Evolutionary conservation across 2,113 vertebrate species (phyloP), one percentile per base, ranked within the genome.

Genomic region (Bungarus multicinctus): DNA sequence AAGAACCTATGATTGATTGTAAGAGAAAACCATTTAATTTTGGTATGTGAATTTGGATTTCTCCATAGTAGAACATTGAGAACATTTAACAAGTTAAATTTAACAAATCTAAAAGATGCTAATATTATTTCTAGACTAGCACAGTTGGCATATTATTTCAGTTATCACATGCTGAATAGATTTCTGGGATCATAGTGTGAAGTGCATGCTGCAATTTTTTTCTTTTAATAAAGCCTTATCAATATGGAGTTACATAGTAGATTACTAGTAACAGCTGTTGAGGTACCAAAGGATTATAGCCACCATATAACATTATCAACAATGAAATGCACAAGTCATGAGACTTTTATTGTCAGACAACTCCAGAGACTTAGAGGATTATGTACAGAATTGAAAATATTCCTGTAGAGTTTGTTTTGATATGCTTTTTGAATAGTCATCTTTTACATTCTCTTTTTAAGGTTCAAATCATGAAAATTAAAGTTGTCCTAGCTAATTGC

Each of bases 201-300:
- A 81, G 34, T 81, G 74, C 34, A 81, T 90, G n/a, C 9, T 88
- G 11, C 88, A 89, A 90, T 92, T 93, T 88, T 94, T 95, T 60
- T 10, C 57, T 60, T 60, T 94, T 92, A 88, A 92, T 92, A 95
- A 93, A 89, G 69, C 91, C 94, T 57, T 90, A 23, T 85, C 53
- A 94, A 60, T 74, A 64, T 93, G 60, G 85, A 95, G 60, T 94
- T 96, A 39, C 95, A 91, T 87, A 91, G 53, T 0, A 8, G 95
- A 95, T 96, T 96, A 96, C 90, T 89, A 95, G 94, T 55, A 96
- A 95, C 96, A 96, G 96, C 95, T 95, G 95, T 93, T 93, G 88
- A 89, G 54, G 92, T 94, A 93, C 55, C 93, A 90, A 93, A 92
- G 93, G 92, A 95, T 95, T 95, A 93, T 89, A 94, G 60, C 95